Evolutionary conservation across 1,140 invertebrate species (phyloP).

Genomic region (Drosophila chauvacae): DNA sequence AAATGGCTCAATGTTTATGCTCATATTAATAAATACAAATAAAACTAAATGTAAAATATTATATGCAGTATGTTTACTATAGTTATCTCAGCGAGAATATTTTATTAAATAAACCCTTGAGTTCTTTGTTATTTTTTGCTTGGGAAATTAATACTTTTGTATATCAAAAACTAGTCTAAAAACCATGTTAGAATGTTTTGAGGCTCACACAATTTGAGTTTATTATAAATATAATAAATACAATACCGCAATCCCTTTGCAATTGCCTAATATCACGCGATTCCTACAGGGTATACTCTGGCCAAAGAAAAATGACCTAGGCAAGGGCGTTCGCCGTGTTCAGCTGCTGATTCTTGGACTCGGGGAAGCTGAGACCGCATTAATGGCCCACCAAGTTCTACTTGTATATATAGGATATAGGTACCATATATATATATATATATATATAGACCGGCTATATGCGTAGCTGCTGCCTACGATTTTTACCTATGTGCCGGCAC

Average conservation of each 20-base stretch:
- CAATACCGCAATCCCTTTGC: background rate
- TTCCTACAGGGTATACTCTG: background rate
- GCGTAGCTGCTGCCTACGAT: constrained; percentile 47
- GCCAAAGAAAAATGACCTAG: constrained; percentile 53
- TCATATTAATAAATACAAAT: background rate
- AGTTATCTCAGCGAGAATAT: background rate
- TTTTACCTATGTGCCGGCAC: constrained; percentile 64
- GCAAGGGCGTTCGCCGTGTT: constrained; percentile 31
- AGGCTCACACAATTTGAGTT: no score
- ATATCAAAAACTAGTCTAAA: no score
- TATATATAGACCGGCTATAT: constrained; percentile 4
- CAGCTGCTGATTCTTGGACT: constrained; percentile 34
- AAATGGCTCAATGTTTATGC: background rate
- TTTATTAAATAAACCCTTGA: background rate
- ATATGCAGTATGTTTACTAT: background rate
- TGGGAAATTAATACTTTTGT: no score
- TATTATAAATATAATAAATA: background rate
- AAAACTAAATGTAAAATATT: background rate
- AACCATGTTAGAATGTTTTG: no score
- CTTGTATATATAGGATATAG: constrained; percentile 15
- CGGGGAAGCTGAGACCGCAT: constrained; percentile 67
- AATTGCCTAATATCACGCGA: background rate
- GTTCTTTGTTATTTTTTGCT: background rate
- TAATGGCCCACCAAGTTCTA: constrained; percentile 48
- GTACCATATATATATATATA: background rate